Percentiles rank a stretch among this genome's conserved stretches.
Evolutionary conservation across 2,113 vertebrate species (phyloP).

Genomic region (Alligator sinensis): DNA sequence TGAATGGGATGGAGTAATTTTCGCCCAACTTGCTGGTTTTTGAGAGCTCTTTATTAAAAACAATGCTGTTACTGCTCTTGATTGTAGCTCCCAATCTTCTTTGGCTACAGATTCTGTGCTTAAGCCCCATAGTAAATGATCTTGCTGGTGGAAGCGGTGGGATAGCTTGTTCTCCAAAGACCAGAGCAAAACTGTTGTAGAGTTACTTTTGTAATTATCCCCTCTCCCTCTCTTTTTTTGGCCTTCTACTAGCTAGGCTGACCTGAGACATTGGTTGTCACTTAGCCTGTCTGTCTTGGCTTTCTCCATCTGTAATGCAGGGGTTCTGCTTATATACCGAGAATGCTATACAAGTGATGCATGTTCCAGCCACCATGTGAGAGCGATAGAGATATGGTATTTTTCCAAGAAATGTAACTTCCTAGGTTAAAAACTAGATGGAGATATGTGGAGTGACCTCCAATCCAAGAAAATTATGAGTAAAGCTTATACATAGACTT

Average conservation of each 20-base stretch:
- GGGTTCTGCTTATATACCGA: rapidly evolving
- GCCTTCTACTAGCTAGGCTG: background rate
- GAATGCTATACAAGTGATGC: background rate
- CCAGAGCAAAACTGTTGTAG: background rate
- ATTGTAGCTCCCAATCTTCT: rapidly evolving
- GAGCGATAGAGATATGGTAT: rapidly evolving
- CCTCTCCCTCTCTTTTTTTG: background rate
- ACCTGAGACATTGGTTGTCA: rapidly evolving
- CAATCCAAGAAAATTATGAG: background rate
- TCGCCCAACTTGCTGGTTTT: background rate
- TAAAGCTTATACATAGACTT: background rate
- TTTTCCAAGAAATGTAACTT: background rate
- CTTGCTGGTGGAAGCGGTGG: background rate
- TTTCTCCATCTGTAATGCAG: background rate
- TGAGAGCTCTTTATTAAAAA: background rate
- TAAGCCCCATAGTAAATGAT: background rate
- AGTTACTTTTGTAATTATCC: background rate
- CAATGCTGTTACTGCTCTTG: background rate
- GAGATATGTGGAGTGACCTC: background rate
- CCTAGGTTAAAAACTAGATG: background rate
- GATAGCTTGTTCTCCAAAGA: background rate
- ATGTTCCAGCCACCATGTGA: rapidly evolving
- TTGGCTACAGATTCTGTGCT: background rate
- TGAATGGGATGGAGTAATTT: background rate
- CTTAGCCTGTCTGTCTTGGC: background rate